Evolutionary conservation across 1,140 invertebrate genomes (phyloP), one percentile per base, ranked within the genome.

Genomic region (Trichonephila inaurata): DNA sequence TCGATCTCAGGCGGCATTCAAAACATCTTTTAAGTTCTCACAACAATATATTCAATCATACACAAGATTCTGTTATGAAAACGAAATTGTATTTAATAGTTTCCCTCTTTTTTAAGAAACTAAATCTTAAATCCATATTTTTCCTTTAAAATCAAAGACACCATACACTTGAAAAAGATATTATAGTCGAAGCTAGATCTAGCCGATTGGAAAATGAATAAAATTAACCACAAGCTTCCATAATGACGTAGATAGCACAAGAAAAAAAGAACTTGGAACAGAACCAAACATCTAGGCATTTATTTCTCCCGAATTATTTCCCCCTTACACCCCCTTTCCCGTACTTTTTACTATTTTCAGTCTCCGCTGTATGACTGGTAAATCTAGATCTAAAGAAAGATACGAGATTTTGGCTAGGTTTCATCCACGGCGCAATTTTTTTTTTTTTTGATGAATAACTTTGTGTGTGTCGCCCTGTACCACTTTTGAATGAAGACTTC

Each of bases 201-300:
- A 77, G 28, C 28, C 18, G 72, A 77, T 77, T 33, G 33, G 72
- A 77, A 77, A 77, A 18, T 77, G 87, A 44, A 66, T 66, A 72
- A 58, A 89, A 89, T 72, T 69, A 66, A 28, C 87, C 58, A 19
- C 62, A 21, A 19, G 60, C 69, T 69, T n/a, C 40, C 10, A 18
- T 89, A 58, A 72, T 89, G 87, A 89, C 64, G 87, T 16, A 21
- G 21, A 64, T 69, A 89, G 19, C 6, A 51, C 8, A 2, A 72
- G 1, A 62, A 40, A 62, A 86, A 83, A 83, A 58, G 24, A 19
- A 58, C 61, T 89, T 89, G 87, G 87, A 89, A 21, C 21, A 10
- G 19, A n/a, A 89, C 87, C 87, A 89, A 89, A 40, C 87, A 89
- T 89, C 64, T 89, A 16, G 64, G 60, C 33, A 51, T 89, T 40